Percentiles rank a stretch among this genome's conserved stretches.
These are phyloP conservation scores for Cochlearius cochlearius DNA, from an alignment of 2,113 vertebrate genomes.

Conservation along the genomic window DNA sequence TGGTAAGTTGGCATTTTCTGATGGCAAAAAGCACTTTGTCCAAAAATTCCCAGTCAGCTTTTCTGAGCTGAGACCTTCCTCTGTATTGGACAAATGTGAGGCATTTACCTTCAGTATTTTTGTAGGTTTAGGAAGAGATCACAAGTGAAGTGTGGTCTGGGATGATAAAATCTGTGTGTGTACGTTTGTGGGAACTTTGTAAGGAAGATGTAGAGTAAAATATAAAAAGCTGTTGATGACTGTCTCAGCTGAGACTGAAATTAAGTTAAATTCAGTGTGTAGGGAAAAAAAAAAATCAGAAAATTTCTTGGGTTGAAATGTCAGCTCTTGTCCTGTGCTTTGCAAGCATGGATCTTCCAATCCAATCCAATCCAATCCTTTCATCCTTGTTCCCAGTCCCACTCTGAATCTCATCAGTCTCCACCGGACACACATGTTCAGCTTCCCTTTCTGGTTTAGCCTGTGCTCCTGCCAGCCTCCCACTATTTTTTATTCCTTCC, in stretches of 20 bases:
- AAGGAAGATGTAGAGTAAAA: neutral
- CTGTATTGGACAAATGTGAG: neutral
- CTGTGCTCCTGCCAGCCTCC: constrained; percentile 4
- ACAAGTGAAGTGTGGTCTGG: neutral
- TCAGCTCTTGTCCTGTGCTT: neutral
- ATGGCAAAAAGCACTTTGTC: neutral
- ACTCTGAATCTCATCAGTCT: neutral
- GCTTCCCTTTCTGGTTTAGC: constrained; percentile 41
- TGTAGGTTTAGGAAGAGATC: neutral
- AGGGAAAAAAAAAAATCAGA: neutral
- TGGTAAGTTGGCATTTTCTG: neutral
- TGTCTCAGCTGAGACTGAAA: neutral
- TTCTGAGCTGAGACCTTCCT: neutral
- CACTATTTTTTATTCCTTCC: neutral
- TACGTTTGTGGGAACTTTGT: neutral
- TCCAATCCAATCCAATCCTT: neutral
- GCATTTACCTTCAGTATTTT: neutral
- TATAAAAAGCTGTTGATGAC: neutral
- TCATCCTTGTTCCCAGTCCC: neutral
- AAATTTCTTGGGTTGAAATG: neutral
- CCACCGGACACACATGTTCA: neutral
- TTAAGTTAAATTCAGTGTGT: neutral
- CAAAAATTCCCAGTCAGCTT: neutral
- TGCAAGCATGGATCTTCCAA: neutral
- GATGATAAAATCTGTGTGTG: neutral